Evolutionary conservation across 2,113 vertebrate species (phyloP).

Genomic region (Stegostoma tigrinum): DNA sequence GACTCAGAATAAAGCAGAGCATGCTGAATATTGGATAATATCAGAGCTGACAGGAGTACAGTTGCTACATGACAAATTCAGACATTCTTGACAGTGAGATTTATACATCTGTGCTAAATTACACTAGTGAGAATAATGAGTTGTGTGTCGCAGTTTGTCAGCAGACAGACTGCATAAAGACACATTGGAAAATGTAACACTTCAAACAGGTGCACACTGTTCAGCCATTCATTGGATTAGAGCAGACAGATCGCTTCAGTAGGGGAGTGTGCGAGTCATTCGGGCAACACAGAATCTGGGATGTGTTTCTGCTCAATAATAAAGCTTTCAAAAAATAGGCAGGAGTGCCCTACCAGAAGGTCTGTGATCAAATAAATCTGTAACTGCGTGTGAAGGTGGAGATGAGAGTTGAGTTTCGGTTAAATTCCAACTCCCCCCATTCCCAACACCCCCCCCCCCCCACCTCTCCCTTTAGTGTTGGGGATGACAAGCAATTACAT

Average conservation of each 20-base stretch:
- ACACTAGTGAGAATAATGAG: slow-evolving; percentile 15
- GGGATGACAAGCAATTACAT: neutral
- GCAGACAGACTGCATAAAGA: neutral
- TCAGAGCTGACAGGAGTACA: neutral
- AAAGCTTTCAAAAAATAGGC: neutral
- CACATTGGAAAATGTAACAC: slow-evolving; percentile 7
- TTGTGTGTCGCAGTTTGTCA: neutral
- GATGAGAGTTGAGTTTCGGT: neutral
- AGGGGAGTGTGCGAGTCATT: neutral
- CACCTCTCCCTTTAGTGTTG: neutral
- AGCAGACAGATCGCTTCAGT: neutral
- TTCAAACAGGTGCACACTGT: neutral
- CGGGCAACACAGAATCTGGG: neutral
- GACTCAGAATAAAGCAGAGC: neutral
- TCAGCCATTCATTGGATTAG: neutral
- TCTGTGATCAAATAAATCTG: neutral
- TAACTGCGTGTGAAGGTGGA: neutral
- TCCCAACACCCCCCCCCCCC: neutral
- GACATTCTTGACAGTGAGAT: neutral
- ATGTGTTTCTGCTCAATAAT: neutral
- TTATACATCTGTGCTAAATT: neutral
- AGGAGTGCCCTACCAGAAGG: neutral
- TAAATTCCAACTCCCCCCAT: neutral
- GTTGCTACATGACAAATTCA: neutral
- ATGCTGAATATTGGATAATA: neutral